Evolutionary conservation across 2,113 vertebrate species (phyloP).

Genomic region (Aspiorhynchus laticeps): DNA sequence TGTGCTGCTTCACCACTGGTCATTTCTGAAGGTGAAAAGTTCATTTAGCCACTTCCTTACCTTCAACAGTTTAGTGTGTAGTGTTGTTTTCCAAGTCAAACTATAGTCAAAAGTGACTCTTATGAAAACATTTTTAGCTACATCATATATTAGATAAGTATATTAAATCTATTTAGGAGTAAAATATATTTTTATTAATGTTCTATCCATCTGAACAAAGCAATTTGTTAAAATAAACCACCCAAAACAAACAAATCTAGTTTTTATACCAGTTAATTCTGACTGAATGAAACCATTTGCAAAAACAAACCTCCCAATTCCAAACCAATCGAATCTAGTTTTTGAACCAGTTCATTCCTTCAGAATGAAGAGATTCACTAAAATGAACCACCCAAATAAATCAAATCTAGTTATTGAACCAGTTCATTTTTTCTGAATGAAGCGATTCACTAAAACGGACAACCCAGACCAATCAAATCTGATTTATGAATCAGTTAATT

Average conservation of each 20-base stretch:
- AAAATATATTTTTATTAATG: not conserved
- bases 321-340: not conserved
- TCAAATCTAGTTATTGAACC: not conserved
- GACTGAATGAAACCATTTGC: not conserved
- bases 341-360: not conserved
- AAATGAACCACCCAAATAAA: not conserved
- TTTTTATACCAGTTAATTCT: not conserved
- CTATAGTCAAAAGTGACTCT: not conserved
- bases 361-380: not conserved
- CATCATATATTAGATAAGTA: no score
- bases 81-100: not conserved
- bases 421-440: not conserved
- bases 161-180: not conserved
- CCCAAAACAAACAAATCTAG: not conserved
- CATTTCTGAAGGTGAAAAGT: slow-evolving; percentile 21
- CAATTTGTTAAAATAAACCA: not conserved
- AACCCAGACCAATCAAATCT: not conserved
- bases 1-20: not conserved
- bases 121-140: not conserved
- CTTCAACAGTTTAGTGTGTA: not conserved
- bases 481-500: no score
- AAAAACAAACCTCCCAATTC: not conserved
- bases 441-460: not conserved
- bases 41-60: not conserved
- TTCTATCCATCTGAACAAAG: not conserved